A percentile compares a stretch with the other conserved stretches of the same genome.
These are phyloP conservation scores for Leptura quadrifasciata DNA, from an alignment of 2,888 invertebrate species.

Conservation along the genomic window DNA sequence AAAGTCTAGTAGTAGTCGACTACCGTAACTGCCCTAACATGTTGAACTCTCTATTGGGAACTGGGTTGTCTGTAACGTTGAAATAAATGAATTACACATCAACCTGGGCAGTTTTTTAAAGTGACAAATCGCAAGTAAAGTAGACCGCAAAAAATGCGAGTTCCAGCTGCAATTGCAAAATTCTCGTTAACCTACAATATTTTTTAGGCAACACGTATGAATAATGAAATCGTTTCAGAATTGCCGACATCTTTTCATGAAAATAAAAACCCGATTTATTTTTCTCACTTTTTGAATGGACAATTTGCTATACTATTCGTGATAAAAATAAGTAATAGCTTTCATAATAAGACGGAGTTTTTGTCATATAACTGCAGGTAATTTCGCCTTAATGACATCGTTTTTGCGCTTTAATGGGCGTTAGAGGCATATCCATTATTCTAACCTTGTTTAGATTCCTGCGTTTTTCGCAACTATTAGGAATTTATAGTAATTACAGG, in stretches of 20 bases:
- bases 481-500: background rate
- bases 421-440: constrained; percentile 21
- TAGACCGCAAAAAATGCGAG: background rate
- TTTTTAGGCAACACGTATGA: constrained; percentile 13
- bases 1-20: no score
- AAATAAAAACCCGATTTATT: constrained; percentile 21
- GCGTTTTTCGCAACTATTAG: constrained; percentile 6
- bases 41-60: background rate
- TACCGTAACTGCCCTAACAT: background rate
- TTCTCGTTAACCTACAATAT: constrained; percentile 14
- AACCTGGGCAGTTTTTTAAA: constrained; percentile 9
- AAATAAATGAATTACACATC: constrained; percentile 2
- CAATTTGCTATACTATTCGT: constrained; percentile 28
- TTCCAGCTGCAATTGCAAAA: constrained; percentile 11
- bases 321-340: constrained; percentile 36
- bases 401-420: constrained; percentile 35
- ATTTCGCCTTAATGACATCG: constrained; percentile 39
- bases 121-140: background rate
- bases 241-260: constrained; percentile 21
- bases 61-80: background rate
- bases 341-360: constrained; percentile 31
- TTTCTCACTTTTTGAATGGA: constrained; percentile 13
- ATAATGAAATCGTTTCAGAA: constrained; percentile 23
- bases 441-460: constrained; percentile 25
- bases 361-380: constrained; percentile 34